Evolutionary conservation across 2,113 vertebrate species (phyloP).

Genomic region (Bucco capensis): DNA sequence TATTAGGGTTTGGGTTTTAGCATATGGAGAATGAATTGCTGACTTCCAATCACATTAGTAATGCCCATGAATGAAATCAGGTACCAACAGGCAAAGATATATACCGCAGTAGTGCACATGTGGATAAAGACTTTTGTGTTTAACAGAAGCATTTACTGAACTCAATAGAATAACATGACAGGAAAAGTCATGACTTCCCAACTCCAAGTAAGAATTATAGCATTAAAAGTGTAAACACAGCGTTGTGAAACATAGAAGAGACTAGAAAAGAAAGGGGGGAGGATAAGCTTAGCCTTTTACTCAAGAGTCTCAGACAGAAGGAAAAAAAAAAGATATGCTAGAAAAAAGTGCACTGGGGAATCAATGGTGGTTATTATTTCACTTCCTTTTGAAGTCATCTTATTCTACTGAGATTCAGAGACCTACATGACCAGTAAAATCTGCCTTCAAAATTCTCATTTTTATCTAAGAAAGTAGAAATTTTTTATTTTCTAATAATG

Average conservation of each 20-base stretch:
- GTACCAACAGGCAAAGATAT: too few relatives aligned
- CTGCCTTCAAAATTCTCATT: neutral
- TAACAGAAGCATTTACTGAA: neutral
- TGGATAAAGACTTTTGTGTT: neutral
- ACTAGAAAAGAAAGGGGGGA: neutral
- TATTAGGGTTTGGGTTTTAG: neutral
- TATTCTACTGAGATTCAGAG: neutral
- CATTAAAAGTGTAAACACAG: neutral
- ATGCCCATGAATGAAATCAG: neutral
- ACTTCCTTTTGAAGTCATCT: slow-evolving; percentile 43
- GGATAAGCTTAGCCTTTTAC: neutral
- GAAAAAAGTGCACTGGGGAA: neutral
- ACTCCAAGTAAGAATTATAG: neutral
- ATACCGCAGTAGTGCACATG: fast-evolving
- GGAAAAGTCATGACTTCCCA: neutral
- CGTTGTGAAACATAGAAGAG: neutral
- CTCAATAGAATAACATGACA: neutral
- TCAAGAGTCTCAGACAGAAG: neutral
- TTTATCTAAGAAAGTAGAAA: neutral
- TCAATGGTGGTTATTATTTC: neutral
- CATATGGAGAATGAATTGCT: neutral
- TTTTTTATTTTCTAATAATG: neutral
- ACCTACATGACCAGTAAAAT: neutral
- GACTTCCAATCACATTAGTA: neutral
- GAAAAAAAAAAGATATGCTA: neutral